phyloP scores from a whole-genome alignment of 1,140 invertebrate genomes.

The Eubasilissa regina region DNA sequence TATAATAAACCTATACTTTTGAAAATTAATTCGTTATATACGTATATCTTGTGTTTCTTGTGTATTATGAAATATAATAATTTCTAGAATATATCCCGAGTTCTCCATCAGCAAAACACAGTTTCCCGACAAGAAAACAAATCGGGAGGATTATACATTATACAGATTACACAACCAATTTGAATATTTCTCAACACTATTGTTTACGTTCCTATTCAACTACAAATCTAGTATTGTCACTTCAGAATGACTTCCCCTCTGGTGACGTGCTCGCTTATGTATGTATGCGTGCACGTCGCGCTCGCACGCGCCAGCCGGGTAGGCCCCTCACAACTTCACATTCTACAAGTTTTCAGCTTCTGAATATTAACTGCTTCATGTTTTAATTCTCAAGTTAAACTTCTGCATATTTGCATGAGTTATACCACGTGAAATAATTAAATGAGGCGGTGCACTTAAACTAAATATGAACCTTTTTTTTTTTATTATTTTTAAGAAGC shows the following conservation, averaged over 20 bases:
- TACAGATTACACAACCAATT: slow-evolving; percentile 27
- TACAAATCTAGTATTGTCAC: slow-evolving; percentile 42
- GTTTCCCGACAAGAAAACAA: slow-evolving; percentile 1
- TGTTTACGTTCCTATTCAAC: slow-evolving; percentile 21
- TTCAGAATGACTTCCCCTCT: slow-evolving; percentile 26
- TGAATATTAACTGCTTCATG: slow-evolving; percentile 21
- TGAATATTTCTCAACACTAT: slow-evolving; percentile 33
- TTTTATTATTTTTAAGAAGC: too few species aligned
- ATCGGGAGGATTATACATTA: slow-evolving; percentile 20
- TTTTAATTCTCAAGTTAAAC: neutral
- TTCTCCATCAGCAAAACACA: neutral
- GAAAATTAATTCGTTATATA: too few species aligned
- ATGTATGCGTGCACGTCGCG: too few species aligned
- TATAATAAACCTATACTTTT: too few species aligned
- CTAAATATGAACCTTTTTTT: too few species aligned
- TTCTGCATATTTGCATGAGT: too few species aligned
- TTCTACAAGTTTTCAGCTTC: neutral
- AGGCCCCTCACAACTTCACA: neutral
- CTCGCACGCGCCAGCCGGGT: too few species aligned
- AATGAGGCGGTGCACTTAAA: too few species aligned
- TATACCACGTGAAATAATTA: too few species aligned
- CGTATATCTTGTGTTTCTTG: too few species aligned
- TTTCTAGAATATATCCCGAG: too few species aligned
- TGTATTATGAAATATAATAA: too few species aligned
- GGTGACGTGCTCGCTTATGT: neutral